phyloP scores from a whole-genome alignment of 2,113 vertebrate genomes.

The Cynocephalus volans region DNA sequence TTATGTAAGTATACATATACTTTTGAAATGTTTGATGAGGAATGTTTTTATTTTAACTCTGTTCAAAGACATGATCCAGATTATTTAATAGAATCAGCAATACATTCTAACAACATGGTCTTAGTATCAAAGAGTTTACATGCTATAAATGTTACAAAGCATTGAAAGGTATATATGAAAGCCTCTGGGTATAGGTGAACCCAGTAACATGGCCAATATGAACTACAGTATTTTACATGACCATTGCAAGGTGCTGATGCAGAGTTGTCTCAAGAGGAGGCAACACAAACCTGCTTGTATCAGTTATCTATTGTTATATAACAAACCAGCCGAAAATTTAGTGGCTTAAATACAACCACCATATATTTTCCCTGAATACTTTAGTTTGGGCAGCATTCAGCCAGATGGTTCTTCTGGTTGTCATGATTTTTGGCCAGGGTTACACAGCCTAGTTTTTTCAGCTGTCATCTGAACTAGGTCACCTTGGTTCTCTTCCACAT shows the following conservation, averaged over 20 bases:
- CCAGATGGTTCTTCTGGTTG: neutral
- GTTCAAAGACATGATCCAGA: neutral
- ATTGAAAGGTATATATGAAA: neutral
- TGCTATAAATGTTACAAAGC: neutral
- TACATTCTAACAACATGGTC: neutral
- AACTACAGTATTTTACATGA: neutral
- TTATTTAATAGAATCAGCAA: slow-evolving; percentile 4
- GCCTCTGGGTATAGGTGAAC: neutral
- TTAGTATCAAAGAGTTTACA: neutral
- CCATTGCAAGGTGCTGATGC: neutral
- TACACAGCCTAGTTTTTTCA: neutral
- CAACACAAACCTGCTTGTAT: neutral
- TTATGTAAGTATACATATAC: slow-evolving; percentile 91
- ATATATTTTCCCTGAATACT: neutral
- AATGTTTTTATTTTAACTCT: slow-evolving; percentile 22
- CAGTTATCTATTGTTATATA: neutral
- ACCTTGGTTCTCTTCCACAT: neutral
- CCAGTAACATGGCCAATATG: neutral
- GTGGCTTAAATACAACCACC: neutral
- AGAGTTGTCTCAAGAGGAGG: neutral
- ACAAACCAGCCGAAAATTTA: neutral
- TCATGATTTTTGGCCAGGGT: neutral
- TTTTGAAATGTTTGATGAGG: neutral
- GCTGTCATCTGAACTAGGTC: too few species aligned
- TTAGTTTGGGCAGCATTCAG: neutral